Evolutionary conservation across 92 coral and sea anemone species (phyloP).

Genomic region (Anthopleura xanthogrammica): DNA sequence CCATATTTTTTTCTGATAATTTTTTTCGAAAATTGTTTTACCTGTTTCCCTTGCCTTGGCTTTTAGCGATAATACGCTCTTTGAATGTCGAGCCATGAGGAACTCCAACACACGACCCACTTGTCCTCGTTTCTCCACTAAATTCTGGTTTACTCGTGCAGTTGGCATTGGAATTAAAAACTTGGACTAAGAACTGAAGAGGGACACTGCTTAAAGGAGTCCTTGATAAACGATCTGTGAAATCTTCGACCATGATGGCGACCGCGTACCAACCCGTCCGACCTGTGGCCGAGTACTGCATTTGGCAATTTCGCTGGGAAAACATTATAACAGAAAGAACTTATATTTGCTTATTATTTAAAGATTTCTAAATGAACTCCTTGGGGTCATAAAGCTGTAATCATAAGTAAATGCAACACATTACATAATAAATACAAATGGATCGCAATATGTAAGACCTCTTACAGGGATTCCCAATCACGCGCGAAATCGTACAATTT

Average conservation of each 20-base stretch:
- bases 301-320: conserved; percentile 52
- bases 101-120: conserved; percentile 75
- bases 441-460: too few relatives aligned
- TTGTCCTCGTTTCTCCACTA: conserved; percentile 54
- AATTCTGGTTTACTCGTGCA: conserved; percentile 69
- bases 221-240: conserved; percentile 46
- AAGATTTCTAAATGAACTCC: neutral
- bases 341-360: too few relatives aligned
- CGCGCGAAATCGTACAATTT: too few relatives aligned
- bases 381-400: too few relatives aligned
- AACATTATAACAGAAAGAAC: too few relatives aligned
- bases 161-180: conserved; percentile 36
- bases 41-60: conserved; percentile 61
- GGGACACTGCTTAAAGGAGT: conserved; percentile 67
- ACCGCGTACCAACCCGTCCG: conserved; percentile 56
- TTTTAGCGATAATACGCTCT: conserved; percentile 62
- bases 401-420: too few relatives aligned
- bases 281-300: conserved; percentile 43
- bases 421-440: too few relatives aligned
- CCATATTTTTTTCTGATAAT: too few relatives aligned
- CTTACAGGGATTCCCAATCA: too few relatives aligned
- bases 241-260: conserved; percentile 73
- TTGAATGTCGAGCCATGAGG: conserved; percentile 50
- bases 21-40: too few relatives aligned
- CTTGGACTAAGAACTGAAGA: conserved; percentile 66